Evolutionary conservation across 1,140 invertebrate species (phyloP).

Genomic region (Drosophila triauraria): DNA sequence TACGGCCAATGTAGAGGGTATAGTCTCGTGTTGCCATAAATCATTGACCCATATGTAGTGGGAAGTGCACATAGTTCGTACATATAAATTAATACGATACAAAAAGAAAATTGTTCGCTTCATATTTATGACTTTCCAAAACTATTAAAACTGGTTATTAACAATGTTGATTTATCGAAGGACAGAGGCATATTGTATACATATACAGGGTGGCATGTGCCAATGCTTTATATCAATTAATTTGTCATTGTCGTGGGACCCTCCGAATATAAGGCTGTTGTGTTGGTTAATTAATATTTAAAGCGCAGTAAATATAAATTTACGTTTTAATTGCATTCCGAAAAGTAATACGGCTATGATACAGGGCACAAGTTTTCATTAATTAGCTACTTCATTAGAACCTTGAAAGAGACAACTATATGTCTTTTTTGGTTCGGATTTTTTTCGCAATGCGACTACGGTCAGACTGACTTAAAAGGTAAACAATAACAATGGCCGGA

Average conservation of each 20-base stretch:
- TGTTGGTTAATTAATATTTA: constrained; percentile 31
- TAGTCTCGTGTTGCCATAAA: constrained; percentile 14
- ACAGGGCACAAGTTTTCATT: too few species aligned
- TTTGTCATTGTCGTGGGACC: constrained; percentile 25
- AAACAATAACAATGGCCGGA: too few species aligned
- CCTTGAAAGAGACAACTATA: too few species aligned
- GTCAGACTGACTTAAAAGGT: too few species aligned
- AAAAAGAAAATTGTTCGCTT: constrained; percentile 33
- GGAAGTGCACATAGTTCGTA: neutral
- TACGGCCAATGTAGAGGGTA: neutral
- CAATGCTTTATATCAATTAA: constrained; percentile 45
- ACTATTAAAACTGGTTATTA: constrained; percentile 51
- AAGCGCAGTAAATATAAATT: constrained; percentile 11
- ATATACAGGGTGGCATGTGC: constrained; percentile 17
- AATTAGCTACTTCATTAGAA: too few species aligned
- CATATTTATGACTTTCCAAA: constrained; percentile 46
- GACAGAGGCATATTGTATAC: constrained; percentile 1
- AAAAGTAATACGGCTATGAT: too few species aligned
- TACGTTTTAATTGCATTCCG: constrained; percentile 7
- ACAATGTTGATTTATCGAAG: constrained; percentile 41
- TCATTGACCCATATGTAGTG: constrained; percentile 15
- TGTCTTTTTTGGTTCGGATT: too few species aligned
- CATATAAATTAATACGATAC: constrained; percentile 30
- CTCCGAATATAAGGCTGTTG: neutral
- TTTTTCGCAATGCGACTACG: too few species aligned